A percentile compares a stretch with the other conserved stretches of the same genome.
Evolutionary conservation across 2,888 invertebrate genomes (phyloP).

Genomic region (Lasius fuliginosus): DNA sequence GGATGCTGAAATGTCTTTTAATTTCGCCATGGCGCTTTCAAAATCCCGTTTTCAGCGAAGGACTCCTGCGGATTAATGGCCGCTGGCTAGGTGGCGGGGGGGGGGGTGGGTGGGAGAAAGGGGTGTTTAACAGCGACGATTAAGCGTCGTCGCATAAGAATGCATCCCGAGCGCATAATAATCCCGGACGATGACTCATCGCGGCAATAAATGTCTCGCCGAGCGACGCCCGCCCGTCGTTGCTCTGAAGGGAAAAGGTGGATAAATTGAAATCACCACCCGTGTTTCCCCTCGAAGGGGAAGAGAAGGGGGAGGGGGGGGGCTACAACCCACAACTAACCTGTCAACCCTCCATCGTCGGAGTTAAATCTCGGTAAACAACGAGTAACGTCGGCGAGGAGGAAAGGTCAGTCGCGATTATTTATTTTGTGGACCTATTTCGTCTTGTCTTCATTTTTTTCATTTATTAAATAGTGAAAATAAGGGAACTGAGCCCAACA

Average conservation of each 20-base stretch:
- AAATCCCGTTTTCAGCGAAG: conserved; percentile 3
- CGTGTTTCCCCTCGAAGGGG: neutral
- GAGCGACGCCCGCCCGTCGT: conserved; percentile 46
- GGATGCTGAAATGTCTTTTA: neutral
- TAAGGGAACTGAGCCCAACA: too few species aligned
- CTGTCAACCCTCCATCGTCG: neutral
- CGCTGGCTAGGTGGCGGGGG: neutral
- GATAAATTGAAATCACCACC: conserved; percentile 62
- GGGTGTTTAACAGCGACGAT: conserved; percentile 62
- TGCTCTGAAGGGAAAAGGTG: conserved; percentile 52
- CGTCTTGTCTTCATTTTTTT: neutral
- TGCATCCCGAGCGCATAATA: conserved; percentile 74
- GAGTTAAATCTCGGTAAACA: conserved; percentile 47
- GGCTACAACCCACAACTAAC: neutral
- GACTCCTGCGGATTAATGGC: conserved; percentile 58
- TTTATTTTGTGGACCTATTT: conserved; percentile 26
- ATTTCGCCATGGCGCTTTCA: conserved; percentile 11
- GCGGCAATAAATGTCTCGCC: conserved; percentile 78
- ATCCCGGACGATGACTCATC: conserved; percentile 77
- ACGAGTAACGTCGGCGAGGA: conserved; percentile 25
- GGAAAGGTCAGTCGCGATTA: conserved; percentile 40
- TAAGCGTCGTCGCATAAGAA: conserved; percentile 69
- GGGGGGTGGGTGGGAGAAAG: too few species aligned
- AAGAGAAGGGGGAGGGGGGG: neutral
- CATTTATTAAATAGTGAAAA: neutral